Evolutionary conservation across 2,797 vertebrate genomes (phyloP), one percentile per base, ranked within the genome.

Genomic region (Neosilurus hyrtlii): DNA sequence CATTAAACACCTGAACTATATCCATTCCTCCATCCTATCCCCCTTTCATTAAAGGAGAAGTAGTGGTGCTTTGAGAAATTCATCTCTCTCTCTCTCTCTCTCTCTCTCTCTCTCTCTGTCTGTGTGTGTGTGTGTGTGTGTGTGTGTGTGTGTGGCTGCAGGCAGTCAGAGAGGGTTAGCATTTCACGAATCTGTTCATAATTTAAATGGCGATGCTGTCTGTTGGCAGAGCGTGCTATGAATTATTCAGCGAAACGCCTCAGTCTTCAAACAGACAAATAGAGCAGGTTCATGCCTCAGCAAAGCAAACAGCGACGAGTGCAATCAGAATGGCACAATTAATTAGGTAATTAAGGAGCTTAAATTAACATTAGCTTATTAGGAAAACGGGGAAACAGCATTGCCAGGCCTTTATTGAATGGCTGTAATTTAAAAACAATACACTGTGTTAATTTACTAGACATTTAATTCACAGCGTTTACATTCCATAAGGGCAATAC

Each of bases 161-260:
- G 89, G 90, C 89, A 89, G 91, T 91, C 89, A 86, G 88, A 88
- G 89, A 71, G 73, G 89, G 91, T 93, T 91, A 92, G 88, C 86
- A 84, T 92, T 91, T 91, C 90, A 81, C 80, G 78, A 71, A 84
- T 88, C 91, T 91, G 92, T 92, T 94, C 92, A 94, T 93, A 92
- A 94, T 94, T 94, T 91, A 93, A 91, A 93, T 88, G 90, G 89
- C 90, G 91, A 90, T 79, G 88, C 90, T 92, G 92, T 92, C 91
- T 91, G 90, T 90, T 74, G 86, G 74, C 30, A 81, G 83, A 91
- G 91, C 26, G 72, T 20, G 85, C 67, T 84, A 92, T 94, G 92
- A 90, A 94, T 95, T 92, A 94, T 95, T 94, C 92, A 95, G 86
- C 85, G 83, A 87, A 65, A 85, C 52, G 85, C 89, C 85, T 89